Evolutionary conservation across 2,797 vertebrate species (phyloP), one percentile per base, ranked within the genome.

Genomic region (Sebastes matsubarae): DNA sequence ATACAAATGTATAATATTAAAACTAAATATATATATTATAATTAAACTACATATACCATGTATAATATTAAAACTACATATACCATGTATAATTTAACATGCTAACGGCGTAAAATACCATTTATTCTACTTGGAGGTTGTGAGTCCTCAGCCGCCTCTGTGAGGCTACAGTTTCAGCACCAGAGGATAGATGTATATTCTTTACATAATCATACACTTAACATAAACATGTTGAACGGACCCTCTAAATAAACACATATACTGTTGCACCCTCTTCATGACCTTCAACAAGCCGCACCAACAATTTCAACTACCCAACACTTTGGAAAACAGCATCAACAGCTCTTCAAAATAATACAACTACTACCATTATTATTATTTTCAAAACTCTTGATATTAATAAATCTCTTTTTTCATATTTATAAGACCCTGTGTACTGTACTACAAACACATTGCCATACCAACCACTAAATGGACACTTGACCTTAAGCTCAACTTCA

Each of bases 71-170:
- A 38, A 42, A 27, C n/a, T 25, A 34, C 20, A 25, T 38, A 20
- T 6, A 61, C 27, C 27, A 18, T 60, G 0, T 9, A 1, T 46
- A 18, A 18, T 66, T 16, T 66, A 20, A 67, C 38, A 1, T 67
- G 0, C 24, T 8, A 20, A 30, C 6, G 0, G 10, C 1, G 24
- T 68, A 11, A 30, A 68, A 52, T n/a, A n/a, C 2, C 0, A 8
- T 22, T 8, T 30, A 16, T 68, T 27, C 0, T 68, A 32, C 20
- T 50, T 68, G 46, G 18, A 54, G 20, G 7, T 9, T 54, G 46
- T 32, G 18, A 67, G 24, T 67, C 27, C 66, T 0, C 18, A 68
- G 27, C 6, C 12, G 18, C 16, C 6, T 20, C 42, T 63, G 18
- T 60, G 10, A 20, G 1, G 6, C 46, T 32, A 11, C 3, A 52